Base-by-base conservation (phyloP, 2,888 invertebrate species). In the Stomorhina lunata region DNA sequence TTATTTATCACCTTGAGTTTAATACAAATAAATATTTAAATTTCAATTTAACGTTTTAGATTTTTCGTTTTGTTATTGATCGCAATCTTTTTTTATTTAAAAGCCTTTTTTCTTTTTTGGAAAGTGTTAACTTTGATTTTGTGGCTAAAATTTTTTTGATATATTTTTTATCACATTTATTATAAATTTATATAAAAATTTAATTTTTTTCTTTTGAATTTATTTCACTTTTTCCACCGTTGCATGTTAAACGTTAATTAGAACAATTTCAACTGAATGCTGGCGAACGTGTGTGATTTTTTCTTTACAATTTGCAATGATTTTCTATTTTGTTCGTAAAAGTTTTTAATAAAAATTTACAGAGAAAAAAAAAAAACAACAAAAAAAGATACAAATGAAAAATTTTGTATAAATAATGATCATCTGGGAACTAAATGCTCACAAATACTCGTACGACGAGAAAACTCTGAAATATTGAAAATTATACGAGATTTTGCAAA, bases 211-310 rank as follows among this genome's bases (percentile, higher is more conserved):
- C 34, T 20, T n/a, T 27, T 71, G 50, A 20, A 29, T 73, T 80
- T 34, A 45, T 63, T 55, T 22, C 57, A 53, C 6, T 53, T 32
- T 76, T 34, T 59, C 50, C 75, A 80, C 68, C 72, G 73, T 66
- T 81, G 71, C 84, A 84, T 86, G 83, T 82, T 82, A 66, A 69
- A 81, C 72, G 81, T 73, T 80, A 84, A 84, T 85, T 85, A 84
- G 82, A 84, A 85, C 80, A 73, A 84, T 84, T 82, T 73, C 81
- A 85, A 83, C 85, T 85, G 84, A 86, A 78, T 53, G 73, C 72
- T 83, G 79, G 69, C 57, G 20, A 72, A 57, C 66, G 68, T 75
- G 53, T 80, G 76, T 22, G 72, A 72, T 66, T 72, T 77, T 50
- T 66, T 45, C 75, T 55, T 55, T 34, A 48, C 40, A 71, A 76